A percentile compares a stretch with the other conserved stretches of the same genome.
These are phyloP conservation scores for Mesodorylaimus sp. DNA, from an alignment of 2,888 invertebrate species.

Conservation along the genomic window DNA sequence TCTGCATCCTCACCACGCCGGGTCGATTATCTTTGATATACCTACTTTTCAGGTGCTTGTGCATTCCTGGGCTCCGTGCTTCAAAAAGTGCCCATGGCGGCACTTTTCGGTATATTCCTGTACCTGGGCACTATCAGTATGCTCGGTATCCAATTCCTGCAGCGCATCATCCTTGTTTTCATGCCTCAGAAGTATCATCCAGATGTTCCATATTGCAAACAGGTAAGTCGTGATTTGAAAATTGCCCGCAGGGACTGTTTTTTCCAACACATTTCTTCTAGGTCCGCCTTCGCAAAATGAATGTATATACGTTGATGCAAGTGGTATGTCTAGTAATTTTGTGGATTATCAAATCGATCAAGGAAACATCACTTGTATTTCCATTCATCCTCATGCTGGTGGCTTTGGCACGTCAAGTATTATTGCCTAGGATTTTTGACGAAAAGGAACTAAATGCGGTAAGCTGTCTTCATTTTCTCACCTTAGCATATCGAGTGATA, in stretches of 20 bases:
- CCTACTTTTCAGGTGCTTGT: conserved; percentile 4
- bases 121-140: conserved; percentile 76
- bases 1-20: too few relatives aligned
- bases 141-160: conserved; percentile 79
- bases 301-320: conserved; percentile 70
- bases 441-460: not conserved
- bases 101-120: conserved; percentile 85
- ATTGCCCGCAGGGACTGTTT: too few relatives aligned
- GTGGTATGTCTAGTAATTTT: conserved; percentile 52
- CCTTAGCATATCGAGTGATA: too few relatives aligned
- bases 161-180: conserved; percentile 64
- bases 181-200: conserved; percentile 93
- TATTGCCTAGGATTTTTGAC: conserved; percentile 1
- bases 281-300: conserved; percentile 57
- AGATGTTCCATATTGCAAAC: conserved; percentile 63
- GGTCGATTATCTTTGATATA: too few relatives aligned
- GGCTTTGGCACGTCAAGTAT: not conserved
- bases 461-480: not conserved
- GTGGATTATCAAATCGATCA: conserved; percentile 56
- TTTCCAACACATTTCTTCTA: conserved; percentile 15
- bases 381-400: conserved; percentile 3
- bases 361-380: not conserved
- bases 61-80: conserved; percentile 40
- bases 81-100: conserved; percentile 74
- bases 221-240: conserved; percentile 51